Percentiles rank a stretch among this genome's conserved stretches.
phyloP scores from a whole-genome alignment of 2,888 invertebrate genomes.

The Yponomeuta evonymella region DNA sequence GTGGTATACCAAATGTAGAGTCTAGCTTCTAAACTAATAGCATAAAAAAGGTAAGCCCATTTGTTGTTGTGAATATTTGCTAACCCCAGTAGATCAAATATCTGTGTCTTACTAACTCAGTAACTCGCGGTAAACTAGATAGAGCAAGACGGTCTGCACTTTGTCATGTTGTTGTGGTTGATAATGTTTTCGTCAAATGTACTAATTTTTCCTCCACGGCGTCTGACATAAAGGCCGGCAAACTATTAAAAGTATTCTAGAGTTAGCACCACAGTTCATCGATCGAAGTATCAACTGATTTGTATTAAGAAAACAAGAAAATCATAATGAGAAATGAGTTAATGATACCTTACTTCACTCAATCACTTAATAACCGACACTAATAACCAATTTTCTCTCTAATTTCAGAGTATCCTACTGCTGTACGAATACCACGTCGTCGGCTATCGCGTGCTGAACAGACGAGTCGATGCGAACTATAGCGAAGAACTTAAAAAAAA shows the following conservation, averaged over 20 bases:
- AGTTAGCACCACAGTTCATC: background rate
- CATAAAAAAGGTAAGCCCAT: background rate
- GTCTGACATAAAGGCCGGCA: background rate
- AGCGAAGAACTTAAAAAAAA: background rate
- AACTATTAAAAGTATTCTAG: background rate
- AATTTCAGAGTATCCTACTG: conserved; percentile 8
- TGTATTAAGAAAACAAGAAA: background rate
- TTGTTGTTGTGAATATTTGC: background rate
- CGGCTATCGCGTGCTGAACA: background rate
- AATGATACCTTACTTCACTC: background rate
- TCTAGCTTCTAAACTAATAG: too few relatives aligned
- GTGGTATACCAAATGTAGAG: too few relatives aligned
- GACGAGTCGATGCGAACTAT: background rate
- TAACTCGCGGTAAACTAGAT: too few relatives aligned
- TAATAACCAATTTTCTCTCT: background rate
- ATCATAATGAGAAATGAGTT: background rate
- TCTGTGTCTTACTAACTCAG: too few relatives aligned
- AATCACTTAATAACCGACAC: background rate
- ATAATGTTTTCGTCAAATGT: too few relatives aligned
- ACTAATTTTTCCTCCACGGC: too few relatives aligned
- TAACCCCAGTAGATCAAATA: too few relatives aligned
- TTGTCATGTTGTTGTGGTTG: too few relatives aligned
- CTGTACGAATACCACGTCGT: conserved; percentile 5
- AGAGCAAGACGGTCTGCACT: too few relatives aligned
- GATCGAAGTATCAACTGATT: background rate